Conservation (phyloP, 2,888 invertebrate species). For the Pseudococcus longispinus region DNA sequence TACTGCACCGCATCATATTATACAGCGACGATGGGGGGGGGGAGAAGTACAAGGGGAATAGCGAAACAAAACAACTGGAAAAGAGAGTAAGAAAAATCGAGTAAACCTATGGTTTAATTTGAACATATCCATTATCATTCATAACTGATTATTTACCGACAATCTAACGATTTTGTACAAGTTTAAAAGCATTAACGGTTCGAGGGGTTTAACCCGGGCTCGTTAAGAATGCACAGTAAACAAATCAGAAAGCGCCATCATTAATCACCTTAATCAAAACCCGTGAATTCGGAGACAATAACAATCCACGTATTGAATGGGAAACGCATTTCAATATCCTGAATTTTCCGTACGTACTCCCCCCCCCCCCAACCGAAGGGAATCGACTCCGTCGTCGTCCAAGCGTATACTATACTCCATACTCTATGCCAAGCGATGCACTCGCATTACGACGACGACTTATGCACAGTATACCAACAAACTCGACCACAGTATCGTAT, state of each 20-base stretch:
- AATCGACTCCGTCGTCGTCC: not conserved
- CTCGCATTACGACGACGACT: not conserved
- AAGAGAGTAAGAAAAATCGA: not conserved
- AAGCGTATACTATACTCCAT: not conserved
- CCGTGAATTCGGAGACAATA: constrained; percentile 48
- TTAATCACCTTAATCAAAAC: constrained; percentile 52
- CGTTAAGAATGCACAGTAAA: constrained; percentile 39
- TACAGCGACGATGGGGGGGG: not conserved
- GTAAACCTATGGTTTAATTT: constrained; percentile 33
- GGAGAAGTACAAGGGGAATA: not conserved
- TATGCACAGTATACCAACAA: not conserved
- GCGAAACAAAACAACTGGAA: not conserved
- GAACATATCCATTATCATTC: constrained; percentile 44
- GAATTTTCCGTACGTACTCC: not conserved
- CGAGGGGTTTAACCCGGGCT: constrained; percentile 37
- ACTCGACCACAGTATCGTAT: constrained; percentile 35
- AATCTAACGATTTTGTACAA: constrained; percentile 43
- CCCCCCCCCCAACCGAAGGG: not conserved
- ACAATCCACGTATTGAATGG: constrained; percentile 34
- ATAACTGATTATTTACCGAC: constrained; percentile 49
- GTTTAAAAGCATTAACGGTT: constrained; percentile 36
- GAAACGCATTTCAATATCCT: constrained; percentile 30
- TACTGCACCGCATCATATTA: not conserved
- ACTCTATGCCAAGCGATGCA: not conserved
- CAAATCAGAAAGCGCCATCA: constrained; percentile 48